Evolutionary conservation across 2,888 invertebrate species (phyloP), one percentile per base, ranked within the genome.

Genomic region (Agrypnus murinus): DNA sequence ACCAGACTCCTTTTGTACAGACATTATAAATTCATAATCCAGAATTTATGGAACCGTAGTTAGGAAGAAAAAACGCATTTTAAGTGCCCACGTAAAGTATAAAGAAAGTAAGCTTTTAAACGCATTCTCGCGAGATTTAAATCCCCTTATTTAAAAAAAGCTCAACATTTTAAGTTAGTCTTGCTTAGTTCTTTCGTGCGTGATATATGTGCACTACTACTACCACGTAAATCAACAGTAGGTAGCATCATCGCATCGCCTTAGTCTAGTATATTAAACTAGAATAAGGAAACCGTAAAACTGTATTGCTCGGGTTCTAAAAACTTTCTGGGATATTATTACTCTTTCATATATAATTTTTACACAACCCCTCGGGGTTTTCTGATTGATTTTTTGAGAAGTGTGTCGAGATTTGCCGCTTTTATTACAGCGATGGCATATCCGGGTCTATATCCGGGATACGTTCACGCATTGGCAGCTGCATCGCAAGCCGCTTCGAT

Each of bases 391-490:
- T 71, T 68, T 71, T 58, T 10, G 19, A 50, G 48, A 25, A 25
- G 34, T 31, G 17, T 43, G 40, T 14, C 40, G 43, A 43, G 36
- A 50, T 43, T 63, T 57, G 34, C 46, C 57, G 40, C 40, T 66
- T 59, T 84, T n/a, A n/a, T n/a, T 86, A 31, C 85, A 90, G 90
- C 89, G 69, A 90, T 92, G 83, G 92, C 92, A 45, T 92, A 92
- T 82, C 92, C 92, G 34, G 90, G 91, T 73, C 87, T 92, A 55
- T 92, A 92, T 81, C 93, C 92, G 9, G 88, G 88, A 38, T 91
- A 91, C 82, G 91, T 93, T 79, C 91, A 91, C 75, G 93, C 94
- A 46, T 91, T 94, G 71, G 92, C 94, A 2, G 89, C 89, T 60
- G 86, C 86, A 1, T 88, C 88, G n/a, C 88, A 88, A 79, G 89